Base-by-base conservation (phyloP, 2,113 vertebrate genomes). In the Azemiops feae region DNA sequence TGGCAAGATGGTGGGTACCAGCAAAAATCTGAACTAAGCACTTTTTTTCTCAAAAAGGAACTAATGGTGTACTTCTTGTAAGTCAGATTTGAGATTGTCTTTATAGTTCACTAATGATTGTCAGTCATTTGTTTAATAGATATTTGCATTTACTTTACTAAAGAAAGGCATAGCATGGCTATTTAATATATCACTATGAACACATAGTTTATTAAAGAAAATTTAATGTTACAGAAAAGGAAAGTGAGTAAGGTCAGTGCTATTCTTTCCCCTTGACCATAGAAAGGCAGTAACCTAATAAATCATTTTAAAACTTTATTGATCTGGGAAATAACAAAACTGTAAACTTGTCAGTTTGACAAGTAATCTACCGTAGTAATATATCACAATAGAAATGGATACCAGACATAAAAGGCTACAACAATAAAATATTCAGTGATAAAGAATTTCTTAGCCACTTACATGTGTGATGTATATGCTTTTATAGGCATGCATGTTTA, bases 301-400 rank as follows among this genome's bases (percentile, higher is more conserved):
- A 93, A 93, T 93, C 92, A 93, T 90, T 90, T 93, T 93, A 93
- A 93, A 93, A 93, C 92, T 90, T 93, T 93, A 93, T 93, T 93
- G 92, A 93, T 93, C 92, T 87, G 55, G 92, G 92, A 90, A 93
- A 93, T 93, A 93, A 93, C 92, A 93, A 93, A 93, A 93, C 92
- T 93, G 92, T 93, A 93, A 93, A 93, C 81, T 87, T 93, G 92
- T 90, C 92, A 93, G 74, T 86, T 93, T 93, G 92, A 93, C 92
- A 90, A 93, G 92, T 90, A 93, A 93, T 93, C 92, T 93, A 34
- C 88, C 55, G 23, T 53, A 87, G 89, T 90, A 93, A 93, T 93
- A 93, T 47, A 93, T 93, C 92, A 93, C 92, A 93, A 93, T 90
- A 90, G 89, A 93, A 90, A 87, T 93, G 92, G 74, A 90, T 93